Evolutionary conservation across 37 sponge, comb jelly and placozoan genomes (phyloP), one percentile per base, ranked within the genome.

Genomic region (Diacarnus erythraeanus): DNA sequence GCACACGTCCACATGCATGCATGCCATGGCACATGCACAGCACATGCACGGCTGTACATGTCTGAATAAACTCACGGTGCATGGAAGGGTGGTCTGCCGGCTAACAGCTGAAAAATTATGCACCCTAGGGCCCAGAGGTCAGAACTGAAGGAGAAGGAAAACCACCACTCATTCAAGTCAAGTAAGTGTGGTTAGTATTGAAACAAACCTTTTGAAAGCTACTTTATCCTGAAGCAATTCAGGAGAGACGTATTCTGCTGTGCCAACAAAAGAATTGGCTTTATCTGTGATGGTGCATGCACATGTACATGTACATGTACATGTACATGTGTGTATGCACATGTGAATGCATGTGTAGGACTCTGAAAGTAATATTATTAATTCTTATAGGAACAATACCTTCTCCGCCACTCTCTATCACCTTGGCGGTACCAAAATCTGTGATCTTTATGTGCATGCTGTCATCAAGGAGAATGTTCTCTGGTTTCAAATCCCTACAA

Each of bases 41-140:
- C n/a, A n/a, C n/a, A n/a, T n/a, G n/a, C n/a, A n/a, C n/a, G n/a
- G n/a, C n/a, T n/a, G n/a, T n/a, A n/a, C n/a, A n/a, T n/a, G n/a
- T n/a, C n/a, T n/a, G n/a, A n/a, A n/a, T 8, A 1, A 20, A 85
- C 95, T 76, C 54, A 95, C 96, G 94, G 63, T 18, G 96, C 97
- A 83, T 92, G 94, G 70, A 97, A 97, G 2, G 97, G 97, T 40
- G 95, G 93, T 80, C 92, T 87, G 10, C 97, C 97, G 12, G 97
- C 84, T 25, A 92, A 59, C 38, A 97, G 71, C 80, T 97, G 97
- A 42, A 82, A 97, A 17, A 94, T 66, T 44, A 97, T 97, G 69
- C 97, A 97, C 22, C 97, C 97, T 35, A 97, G 69, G 21, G 95
- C 97, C 97, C 97, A 97, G 29, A 97, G 44, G 65, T 97, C 97